Percentiles rank a stretch among this genome's conserved stretches.
These are phyloP conservation scores for Pectinophora gossypiella DNA, from an alignment of 1,140 invertebrate genomes.

Conservation along the genomic window DNA sequence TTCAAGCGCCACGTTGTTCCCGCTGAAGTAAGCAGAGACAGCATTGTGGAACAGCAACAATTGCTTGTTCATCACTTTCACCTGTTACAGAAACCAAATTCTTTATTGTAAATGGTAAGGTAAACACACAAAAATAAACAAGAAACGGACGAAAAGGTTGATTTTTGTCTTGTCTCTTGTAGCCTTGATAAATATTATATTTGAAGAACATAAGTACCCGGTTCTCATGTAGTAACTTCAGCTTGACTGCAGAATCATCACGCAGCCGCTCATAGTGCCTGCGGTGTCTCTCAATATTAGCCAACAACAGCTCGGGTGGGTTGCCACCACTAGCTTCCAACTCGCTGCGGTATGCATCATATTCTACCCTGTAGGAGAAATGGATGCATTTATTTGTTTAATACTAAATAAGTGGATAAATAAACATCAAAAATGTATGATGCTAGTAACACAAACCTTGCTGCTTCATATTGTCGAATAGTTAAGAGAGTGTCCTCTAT, in stretches of 20 bases:
- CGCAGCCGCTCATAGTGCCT: conserved; percentile 93
- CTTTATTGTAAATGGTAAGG: neutral
- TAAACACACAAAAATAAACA: too few species aligned
- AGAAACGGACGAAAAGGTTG: too few species aligned
- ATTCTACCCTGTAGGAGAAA: conserved; percentile 87
- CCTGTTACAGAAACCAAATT: conserved; percentile 78
- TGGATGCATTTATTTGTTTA: neutral
- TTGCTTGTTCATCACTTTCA: conserved; percentile 99
- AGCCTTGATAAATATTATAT: too few species aligned
- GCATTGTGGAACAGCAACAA: conserved; percentile 96
- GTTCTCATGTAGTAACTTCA: conserved; percentile 97
- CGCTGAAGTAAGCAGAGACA: conserved; percentile 96
- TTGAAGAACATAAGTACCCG: too few species aligned
- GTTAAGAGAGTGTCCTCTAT: conserved; percentile 97
- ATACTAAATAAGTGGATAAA: too few species aligned
- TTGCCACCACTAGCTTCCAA: conserved; percentile 83
- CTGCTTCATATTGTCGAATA: conserved; percentile 93
- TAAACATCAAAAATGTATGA: too few species aligned
- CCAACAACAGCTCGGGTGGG: conserved; percentile 85
- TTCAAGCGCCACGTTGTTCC: conserved; percentile 94
- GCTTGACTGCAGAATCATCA: conserved; percentile 95
- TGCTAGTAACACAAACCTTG: conserved; percentile 78
- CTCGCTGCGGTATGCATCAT: conserved; percentile 97
- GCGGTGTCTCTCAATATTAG: conserved; percentile 90
- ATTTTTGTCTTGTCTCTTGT: too few species aligned